A percentile compares a stretch with the other conserved stretches of the same genome.
Evolutionary conservation across 2,113 vertebrate species (phyloP).

Genomic region (Zapus hudsonius): DNA sequence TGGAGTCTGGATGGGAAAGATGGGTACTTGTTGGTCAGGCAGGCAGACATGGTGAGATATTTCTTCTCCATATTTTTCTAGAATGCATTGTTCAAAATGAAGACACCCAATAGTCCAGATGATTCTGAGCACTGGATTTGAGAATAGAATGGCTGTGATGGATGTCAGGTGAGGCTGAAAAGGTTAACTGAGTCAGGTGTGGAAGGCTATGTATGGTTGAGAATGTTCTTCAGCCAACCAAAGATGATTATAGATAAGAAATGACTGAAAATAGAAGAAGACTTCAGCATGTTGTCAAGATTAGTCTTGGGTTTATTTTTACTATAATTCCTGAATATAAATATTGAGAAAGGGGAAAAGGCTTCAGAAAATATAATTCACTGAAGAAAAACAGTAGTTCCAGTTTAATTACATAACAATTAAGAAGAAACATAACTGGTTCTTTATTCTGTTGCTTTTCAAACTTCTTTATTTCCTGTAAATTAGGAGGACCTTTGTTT

Average conservation of each 20-base stretch:
- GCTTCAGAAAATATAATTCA: conserved; percentile 37
- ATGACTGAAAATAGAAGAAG: neutral
- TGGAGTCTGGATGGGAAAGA: neutral
- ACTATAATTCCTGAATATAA: conserved; percentile 56
- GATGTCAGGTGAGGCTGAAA: neutral
- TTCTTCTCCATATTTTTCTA: neutral
- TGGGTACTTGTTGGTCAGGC: neutral
- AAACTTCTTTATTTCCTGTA: neutral
- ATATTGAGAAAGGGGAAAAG: conserved; percentile 54
- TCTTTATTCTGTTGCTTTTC: conserved; percentile 1
- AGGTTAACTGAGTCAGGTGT: neutral
- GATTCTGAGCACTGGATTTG: neutral
- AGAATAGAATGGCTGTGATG: neutral
- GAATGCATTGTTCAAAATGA: neutral
- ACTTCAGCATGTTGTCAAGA: neutral
- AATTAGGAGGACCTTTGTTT: neutral
- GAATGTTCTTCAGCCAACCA: neutral
- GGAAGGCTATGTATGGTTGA: neutral
- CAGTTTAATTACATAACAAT: conserved; percentile 13
- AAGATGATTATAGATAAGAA: conserved; percentile 24
- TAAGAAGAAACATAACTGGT: conserved; percentile 36
- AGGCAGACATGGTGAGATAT: neutral
- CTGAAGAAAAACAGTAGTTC: neutral
- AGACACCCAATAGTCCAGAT: neutral
- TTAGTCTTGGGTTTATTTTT: conserved; percentile 57